Evolutionary conservation across 2,888 invertebrate species (phyloP), one percentile per base, ranked within the genome.

Genomic region (Drosophila anceps): DNA sequence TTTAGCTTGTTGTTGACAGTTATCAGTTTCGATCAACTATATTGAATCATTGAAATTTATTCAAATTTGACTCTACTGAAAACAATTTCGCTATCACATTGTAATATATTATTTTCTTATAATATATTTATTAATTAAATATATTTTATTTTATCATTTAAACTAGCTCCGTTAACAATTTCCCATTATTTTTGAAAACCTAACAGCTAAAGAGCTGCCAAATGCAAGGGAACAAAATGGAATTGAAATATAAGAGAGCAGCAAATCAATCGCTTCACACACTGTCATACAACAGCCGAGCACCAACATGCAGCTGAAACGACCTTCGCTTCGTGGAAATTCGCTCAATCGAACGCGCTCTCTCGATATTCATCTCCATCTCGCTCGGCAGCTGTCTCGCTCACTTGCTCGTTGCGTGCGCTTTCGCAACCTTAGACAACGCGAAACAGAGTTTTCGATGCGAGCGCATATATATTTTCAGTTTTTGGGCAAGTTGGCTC

Each of bases 401-500:
- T 44, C 46, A 57, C 8, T 37, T 13, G 18, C 55, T 46, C 58
- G 54, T 31, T 51, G 41, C 24, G 44, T 27, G 55, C 7, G 41
- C 35, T 44, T 53, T 75, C 69, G 53, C 53, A 79, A 84, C 86
- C 87, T 88, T 64, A 75, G 87, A 86, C 86, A 86, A 84, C 65
- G 67, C 73, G 82, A 86, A 75, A 77, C 59, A 33, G 73, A 76
- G 31, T 50, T 88, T 84, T 84, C 74, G 69, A 37, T 54, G 87
- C 75, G 81, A 75, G 69, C 73, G 61, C 55, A 71, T 7, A 24
- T 48, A n/a, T 48, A 9, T n/a, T 8, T 48, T 15, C n/a, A 29
- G 46, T 80, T 81, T 78, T 59, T 76, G 57, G 68, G 37, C 67
- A 72, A 73, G 57, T 73, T 74, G 57, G 64, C 74, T 87, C 84